A percentile compares a stretch with the other conserved stretches of the same genome.
phyloP scores from a whole-genome alignment of 1,140 invertebrate genomes.

The Aphelinus atriplicis region DNA sequence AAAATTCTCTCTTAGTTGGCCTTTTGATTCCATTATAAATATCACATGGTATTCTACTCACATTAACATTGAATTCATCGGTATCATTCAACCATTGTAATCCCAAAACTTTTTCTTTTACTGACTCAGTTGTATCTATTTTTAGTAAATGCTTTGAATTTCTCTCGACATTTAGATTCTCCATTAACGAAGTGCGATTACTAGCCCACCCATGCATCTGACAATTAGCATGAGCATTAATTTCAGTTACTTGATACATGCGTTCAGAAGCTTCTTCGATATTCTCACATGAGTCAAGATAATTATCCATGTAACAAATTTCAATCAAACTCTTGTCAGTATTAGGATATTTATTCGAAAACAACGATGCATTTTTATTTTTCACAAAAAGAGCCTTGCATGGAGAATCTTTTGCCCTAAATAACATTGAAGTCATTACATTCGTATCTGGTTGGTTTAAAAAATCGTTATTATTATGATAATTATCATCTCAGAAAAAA shows the following conservation, averaged over 20 bases:
- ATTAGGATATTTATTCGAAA: background rate
- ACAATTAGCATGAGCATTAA: background rate
- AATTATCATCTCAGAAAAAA: too few relatives aligned
- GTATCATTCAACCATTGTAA: constrained; percentile 2
- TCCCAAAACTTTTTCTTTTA: background rate
- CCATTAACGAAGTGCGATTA: constrained; percentile 2
- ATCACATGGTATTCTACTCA: background rate
- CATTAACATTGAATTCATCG: constrained; percentile 2
- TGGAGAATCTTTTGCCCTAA: too few relatives aligned
- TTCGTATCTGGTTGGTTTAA: too few relatives aligned
- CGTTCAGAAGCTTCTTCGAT: background rate
- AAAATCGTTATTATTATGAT: too few relatives aligned
- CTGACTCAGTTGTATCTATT: background rate
- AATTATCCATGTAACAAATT: constrained; percentile 18
- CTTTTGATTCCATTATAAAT: background rate
- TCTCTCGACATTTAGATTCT: constrained; percentile 1
- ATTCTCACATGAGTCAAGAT: background rate
- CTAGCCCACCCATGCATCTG: constrained; percentile 21
- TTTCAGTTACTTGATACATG: background rate
- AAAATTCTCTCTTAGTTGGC: constrained; percentile 47
- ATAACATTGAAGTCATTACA: too few relatives aligned
- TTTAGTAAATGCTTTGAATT: background rate
- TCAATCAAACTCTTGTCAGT: background rate
- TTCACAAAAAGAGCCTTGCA: constrained; percentile 38
- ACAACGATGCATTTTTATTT: constrained; percentile 22